These are phyloP conservation scores for Sceloporus tristichus DNA, from an alignment of 2,113 vertebrate species.

Conservation along the genomic window DNA sequence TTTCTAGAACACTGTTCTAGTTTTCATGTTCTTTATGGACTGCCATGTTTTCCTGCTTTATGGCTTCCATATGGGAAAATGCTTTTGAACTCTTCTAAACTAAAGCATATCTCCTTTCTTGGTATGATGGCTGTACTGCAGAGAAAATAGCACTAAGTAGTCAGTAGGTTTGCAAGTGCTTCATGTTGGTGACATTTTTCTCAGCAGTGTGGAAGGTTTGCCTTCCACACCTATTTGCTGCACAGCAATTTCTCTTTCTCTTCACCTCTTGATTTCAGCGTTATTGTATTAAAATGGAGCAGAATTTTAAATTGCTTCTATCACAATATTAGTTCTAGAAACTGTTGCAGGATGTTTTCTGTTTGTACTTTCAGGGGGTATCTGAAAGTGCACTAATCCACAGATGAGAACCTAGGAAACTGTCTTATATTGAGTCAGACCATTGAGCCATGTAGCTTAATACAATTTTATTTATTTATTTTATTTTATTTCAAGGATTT, in stretches of 20 bases:
- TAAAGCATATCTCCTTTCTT: background rate
- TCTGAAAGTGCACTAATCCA: background rate
- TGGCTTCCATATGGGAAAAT: background rate
- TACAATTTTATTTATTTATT: background rate
- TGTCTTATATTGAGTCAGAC: background rate
- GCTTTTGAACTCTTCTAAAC: background rate
- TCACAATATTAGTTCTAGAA: background rate
- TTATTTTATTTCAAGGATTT: no score
- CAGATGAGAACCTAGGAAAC: background rate
- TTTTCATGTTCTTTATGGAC: constrained; percentile 10
- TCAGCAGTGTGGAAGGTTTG: background rate
- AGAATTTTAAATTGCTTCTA: background rate
- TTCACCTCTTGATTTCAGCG: background rate
- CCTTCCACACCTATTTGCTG: background rate
- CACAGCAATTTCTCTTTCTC: background rate
- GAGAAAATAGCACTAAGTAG: background rate
- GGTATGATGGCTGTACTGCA: background rate
- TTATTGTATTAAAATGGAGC: background rate
- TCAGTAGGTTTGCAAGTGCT: background rate
- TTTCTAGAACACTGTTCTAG: background rate
- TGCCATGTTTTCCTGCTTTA: background rate
- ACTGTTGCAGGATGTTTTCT: background rate
- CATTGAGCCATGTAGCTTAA: background rate
- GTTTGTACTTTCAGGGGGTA: background rate
- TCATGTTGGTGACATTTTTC: background rate